These are phyloP conservation scores for Apoda limacodes DNA, from an alignment of 2,888 invertebrate genomes.

Conservation along the genomic window DNA sequence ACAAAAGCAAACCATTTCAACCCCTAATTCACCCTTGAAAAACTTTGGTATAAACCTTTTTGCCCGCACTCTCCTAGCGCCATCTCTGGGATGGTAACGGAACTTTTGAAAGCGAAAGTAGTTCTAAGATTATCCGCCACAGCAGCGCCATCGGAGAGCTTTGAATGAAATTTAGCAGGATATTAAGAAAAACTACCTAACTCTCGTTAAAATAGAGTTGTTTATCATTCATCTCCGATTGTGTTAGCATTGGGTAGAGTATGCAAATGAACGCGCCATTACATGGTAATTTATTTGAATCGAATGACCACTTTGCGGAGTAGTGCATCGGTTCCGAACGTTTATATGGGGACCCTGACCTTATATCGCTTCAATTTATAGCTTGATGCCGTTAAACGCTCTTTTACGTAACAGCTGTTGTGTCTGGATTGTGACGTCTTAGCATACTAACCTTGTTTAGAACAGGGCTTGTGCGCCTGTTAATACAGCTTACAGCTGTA, in stretches of 20 bases:
- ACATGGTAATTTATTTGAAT: slow-evolving; percentile 70
- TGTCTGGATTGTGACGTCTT: slow-evolving; percentile 42
- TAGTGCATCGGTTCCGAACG: slow-evolving; percentile 62
- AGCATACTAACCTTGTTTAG: slow-evolving; percentile 45
- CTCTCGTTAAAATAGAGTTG: slow-evolving; percentile 27
- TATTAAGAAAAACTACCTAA: slow-evolving; percentile 27
- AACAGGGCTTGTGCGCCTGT: too few relatives aligned
- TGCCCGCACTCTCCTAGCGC: slow-evolving; percentile 32
- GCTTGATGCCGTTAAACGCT: slow-evolving; percentile 55
- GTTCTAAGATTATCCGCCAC: slow-evolving; percentile 40
- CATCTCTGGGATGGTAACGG: slow-evolving; percentile 50
- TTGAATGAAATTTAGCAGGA: slow-evolving; percentile 52
- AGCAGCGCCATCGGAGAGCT: slow-evolving; percentile 42
- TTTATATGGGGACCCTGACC: slow-evolving; percentile 68
- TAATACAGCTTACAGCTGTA: too few relatives aligned
- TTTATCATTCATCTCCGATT: slow-evolving; percentile 28
- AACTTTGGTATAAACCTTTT: slow-evolving; percentile 25
- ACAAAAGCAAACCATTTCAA: slow-evolving; percentile 28
- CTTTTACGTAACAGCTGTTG: slow-evolving; percentile 63
- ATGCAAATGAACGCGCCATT: slow-evolving; percentile 69
- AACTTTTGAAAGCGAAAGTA: slow-evolving; percentile 46
- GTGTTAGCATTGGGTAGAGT: slow-evolving; percentile 40
- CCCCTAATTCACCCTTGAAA: slow-evolving; percentile 30
- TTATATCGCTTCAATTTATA: slow-evolving; percentile 67
- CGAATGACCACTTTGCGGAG: slow-evolving; percentile 69